Conservation (phyloP, 2,888 invertebrate species). For the Chydorus sphaericus region DNA sequence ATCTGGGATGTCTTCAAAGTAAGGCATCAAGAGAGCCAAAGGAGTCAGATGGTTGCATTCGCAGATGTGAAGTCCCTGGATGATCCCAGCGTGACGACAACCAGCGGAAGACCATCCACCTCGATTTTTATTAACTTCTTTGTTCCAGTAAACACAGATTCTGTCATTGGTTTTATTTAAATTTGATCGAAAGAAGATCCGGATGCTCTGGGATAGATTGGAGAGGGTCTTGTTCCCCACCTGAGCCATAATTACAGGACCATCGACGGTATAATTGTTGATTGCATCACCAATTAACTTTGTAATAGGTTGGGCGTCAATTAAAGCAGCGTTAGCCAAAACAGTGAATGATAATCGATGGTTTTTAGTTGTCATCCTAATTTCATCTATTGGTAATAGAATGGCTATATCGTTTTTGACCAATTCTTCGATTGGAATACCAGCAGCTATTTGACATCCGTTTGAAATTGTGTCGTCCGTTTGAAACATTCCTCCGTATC, state of each 20-base stretch:
- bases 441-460: neutral
- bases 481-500: neutral
- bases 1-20: neutral
- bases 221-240: neutral
- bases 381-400: neutral
- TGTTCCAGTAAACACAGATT: constrained; percentile 4
- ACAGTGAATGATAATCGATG: neutral
- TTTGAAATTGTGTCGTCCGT: neutral
- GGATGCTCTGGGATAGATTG: neutral
- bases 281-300: too few relatives aligned
- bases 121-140: neutral
- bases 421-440: neutral
- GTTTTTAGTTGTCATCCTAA: neutral
- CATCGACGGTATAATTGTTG: neutral
- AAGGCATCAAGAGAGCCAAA: neutral
- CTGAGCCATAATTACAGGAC: neutral
- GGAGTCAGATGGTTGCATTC: constrained; percentile 9
- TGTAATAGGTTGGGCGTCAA: neutral
- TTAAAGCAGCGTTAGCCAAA: neutral
- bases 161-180: neutral
- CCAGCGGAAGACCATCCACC: constrained; percentile 5
- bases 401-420: neutral
- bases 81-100: neutral
- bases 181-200: constrained; percentile 1
- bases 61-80: neutral